phyloP scores from a whole-genome alignment of 2,888 invertebrate genomes.

The Drosophila stalkeri region DNA sequence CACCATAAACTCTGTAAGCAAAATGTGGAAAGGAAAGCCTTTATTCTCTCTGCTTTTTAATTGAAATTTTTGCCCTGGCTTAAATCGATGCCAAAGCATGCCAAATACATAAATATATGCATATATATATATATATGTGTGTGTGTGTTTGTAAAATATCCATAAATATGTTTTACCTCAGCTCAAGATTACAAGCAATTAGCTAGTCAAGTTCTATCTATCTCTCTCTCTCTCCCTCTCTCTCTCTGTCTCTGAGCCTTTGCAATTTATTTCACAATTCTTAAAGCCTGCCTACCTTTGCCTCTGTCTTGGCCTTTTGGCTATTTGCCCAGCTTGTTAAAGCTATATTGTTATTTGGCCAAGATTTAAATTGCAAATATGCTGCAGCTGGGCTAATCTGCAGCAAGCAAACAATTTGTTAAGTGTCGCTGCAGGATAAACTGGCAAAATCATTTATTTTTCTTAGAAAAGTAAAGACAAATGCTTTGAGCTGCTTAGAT shows the following conservation, averaged over 20 bases:
- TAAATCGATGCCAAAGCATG: conserved; percentile 42
- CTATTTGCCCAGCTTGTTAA: conserved; percentile 28
- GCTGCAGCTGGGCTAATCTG: conserved; percentile 11
- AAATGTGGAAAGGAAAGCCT: conserved; percentile 37
- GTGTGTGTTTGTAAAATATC: conserved; percentile 6
- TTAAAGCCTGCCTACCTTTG: not conserved
- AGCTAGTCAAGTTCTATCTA: not conserved
- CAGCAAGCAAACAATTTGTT: conserved; percentile 4
- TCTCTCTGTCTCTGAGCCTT: not conserved
- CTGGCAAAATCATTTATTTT: not conserved
- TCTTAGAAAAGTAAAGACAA: not conserved
- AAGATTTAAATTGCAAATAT: conserved; percentile 5
- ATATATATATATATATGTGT: not conserved
- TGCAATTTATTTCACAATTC: not conserved
- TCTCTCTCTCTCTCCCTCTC: not conserved
- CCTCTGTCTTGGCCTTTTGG: not conserved
- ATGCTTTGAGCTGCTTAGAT: not conserved
- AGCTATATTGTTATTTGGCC: not conserved
- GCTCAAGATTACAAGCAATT: conserved; percentile 47
- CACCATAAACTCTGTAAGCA: conserved; percentile 55
- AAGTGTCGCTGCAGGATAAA: conserved; percentile 1
- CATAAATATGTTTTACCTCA: conserved; percentile 29
- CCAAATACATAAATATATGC: conserved; percentile 5
- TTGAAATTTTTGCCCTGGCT: conserved; percentile 42
- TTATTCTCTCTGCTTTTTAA: conserved; percentile 64